Evolutionary conservation across 2,888 invertebrate genomes (phyloP).

Genomic region (Xanthia togata): DNA sequence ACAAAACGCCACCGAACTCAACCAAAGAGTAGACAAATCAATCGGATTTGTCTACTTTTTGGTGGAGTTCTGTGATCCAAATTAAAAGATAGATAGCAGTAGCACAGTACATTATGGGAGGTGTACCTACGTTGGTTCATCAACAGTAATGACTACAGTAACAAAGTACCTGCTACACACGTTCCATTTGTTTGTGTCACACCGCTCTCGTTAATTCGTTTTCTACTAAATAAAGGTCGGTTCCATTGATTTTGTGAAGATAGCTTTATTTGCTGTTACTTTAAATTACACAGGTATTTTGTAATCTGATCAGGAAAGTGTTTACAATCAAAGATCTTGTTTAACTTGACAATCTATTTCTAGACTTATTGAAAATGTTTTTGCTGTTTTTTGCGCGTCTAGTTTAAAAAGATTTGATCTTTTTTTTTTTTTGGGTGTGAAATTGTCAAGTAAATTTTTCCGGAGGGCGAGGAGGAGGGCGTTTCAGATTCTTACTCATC

Average conservation of each 20-base stretch:
- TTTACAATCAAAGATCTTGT: conserved; percentile 4
- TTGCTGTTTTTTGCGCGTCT: neutral
- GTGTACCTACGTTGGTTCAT: conserved; percentile 49
- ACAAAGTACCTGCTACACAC: conserved; percentile 42
- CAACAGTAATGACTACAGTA: conserved; percentile 56
- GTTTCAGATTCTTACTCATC: too few species aligned
- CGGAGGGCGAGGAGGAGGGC: too few species aligned
- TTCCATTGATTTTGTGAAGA: conserved; percentile 62
- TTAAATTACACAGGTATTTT: conserved; percentile 20
- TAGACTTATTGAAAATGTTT: neutral
- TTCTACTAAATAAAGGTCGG: conserved; percentile 60
- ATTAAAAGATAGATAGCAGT: conserved; percentile 8
- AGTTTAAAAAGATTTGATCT: neutral
- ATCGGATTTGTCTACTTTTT: too few species aligned
- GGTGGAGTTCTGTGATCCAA: neutral
- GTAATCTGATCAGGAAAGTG: conserved; percentile 15
- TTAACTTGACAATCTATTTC: neutral
- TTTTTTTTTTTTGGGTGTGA: too few species aligned
- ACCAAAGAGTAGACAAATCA: neutral
- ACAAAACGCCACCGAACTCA: neutral
- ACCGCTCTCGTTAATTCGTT: conserved; percentile 63
- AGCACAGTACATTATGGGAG: neutral
- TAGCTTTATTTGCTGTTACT: conserved; percentile 34
- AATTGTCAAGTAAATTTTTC: too few species aligned
- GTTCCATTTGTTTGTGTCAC: conserved; percentile 60